Evolutionary conservation across 2,888 invertebrate genomes (phyloP), one percentile per base, ranked within the genome.

Genomic region (Cataglyphis rosenhaueri): DNA sequence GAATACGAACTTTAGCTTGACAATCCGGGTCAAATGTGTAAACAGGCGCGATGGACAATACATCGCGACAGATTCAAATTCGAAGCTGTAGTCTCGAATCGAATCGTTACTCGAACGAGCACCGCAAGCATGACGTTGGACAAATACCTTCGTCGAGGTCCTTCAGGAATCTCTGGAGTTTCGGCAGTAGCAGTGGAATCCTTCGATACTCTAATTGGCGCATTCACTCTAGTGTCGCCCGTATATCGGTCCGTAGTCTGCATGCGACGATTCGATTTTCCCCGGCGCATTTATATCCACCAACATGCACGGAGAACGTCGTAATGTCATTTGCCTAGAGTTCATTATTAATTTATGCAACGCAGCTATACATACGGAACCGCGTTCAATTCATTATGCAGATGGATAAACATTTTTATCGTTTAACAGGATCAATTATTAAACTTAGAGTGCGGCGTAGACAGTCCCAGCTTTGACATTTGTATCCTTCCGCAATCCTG

Each of bases 141-240:
- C 93, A 92, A 93, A 93, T 93, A 92, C 92, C 92, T 91, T 91
- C 90, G 91, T 91, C 92, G 89, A 91, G 92, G 92, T 92, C 91
- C 93, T 93, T 92, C 90, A 91, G 93, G 93, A 93, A 93, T 93
- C 92, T 92, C 92, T 86, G 91, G 90, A 92, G 92, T 92, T 92
- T 92, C 91, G 90, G 86, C 90, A 90, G 88, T 90, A 87, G 89
- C 92, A 89, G 85, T 91, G 91, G 93, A 93, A 93, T 93, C 93
- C 92, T 92, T 91, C 93, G 91, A 92, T 90, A 92, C 92, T 92
- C 92, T 93, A 93, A 93, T 93, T 93, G 93, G 93, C 89, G 91
- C 92, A 93, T 93, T 93, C 93, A 92, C 87, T 85, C 85, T 90
- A 86, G 88, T 89, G 89, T 87, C 85, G 90, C 84, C 83, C 82